Conservation (phyloP, 2,888 invertebrate genomes). For the Macropis europaea region DNA sequence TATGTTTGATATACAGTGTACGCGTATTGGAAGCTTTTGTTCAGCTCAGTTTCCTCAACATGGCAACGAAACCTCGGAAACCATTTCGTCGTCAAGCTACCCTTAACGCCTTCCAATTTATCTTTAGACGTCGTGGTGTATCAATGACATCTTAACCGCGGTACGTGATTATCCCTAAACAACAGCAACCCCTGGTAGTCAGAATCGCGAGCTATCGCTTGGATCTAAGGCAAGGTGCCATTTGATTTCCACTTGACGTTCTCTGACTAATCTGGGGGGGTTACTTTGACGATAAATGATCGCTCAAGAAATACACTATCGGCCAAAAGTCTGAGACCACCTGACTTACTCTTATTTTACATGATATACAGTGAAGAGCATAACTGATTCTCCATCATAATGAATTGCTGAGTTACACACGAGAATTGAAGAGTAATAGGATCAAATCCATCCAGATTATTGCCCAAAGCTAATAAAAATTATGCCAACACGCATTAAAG, state of each 20-base stretch:
- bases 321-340: no score
- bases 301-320: slow-evolving; percentile 7
- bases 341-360: no score
- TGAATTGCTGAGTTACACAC: no score
- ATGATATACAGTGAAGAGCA: no score
- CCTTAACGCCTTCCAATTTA: neutral
- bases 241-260: slow-evolving; percentile 28
- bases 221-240: slow-evolving; percentile 16
- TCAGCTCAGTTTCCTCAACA: neutral
- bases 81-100: neutral
- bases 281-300: slow-evolving; percentile 15
- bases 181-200: slow-evolving; percentile 10
- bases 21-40: no score
- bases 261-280: slow-evolving; percentile 26
- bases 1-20: no score
- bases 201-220: slow-evolving; percentile 14
- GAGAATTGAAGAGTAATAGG: no score
- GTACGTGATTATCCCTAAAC: slow-evolving; percentile 18
- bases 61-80: neutral
- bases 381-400: no score
- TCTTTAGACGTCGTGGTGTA: neutral
- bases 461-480: no score
- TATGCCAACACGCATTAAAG: no score
- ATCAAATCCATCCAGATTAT: no score
- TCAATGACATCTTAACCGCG: slow-evolving; percentile 1